These are phyloP conservation scores for Gallinago jamesoni DNA, from an alignment of 2,113 vertebrate species.

Conservation along the genomic window DNA sequence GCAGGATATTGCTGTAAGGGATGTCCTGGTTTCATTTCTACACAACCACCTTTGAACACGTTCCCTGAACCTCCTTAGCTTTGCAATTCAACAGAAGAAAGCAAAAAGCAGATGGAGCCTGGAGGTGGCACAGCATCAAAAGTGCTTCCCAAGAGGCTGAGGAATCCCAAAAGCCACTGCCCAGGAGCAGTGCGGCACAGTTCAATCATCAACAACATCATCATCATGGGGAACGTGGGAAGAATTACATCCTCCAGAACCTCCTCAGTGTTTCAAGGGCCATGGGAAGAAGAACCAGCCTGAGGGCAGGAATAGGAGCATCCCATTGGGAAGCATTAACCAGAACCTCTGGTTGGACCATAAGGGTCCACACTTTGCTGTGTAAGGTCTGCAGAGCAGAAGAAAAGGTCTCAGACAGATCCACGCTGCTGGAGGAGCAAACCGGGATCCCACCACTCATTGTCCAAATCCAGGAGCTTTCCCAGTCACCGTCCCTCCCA, in stretches of 20 bases:
- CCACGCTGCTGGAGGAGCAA: neutral
- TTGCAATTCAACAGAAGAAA: neutral
- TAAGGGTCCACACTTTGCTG: neutral
- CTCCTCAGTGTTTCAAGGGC: neutral
- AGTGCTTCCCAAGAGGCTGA: fast-evolving
- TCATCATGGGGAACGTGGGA: neutral
- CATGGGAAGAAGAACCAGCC: neutral
- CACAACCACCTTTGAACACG: fast-evolving
- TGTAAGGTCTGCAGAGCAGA: neutral
- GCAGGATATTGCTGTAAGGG: neutral
- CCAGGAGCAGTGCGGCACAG: too few relatives aligned
- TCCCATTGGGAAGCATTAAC: neutral
- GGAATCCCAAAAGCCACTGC: neutral
- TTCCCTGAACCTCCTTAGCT: neutral
- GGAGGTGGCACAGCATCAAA: neutral
- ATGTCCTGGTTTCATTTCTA: neutral
- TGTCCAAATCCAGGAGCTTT: neutral
- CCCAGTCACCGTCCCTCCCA: neutral
- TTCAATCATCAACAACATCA: neutral
- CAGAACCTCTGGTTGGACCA: neutral
- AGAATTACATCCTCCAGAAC: fast-evolving
- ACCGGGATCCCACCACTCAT: too few relatives aligned
- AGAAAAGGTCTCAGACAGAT: too few relatives aligned
- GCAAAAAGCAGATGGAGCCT: neutral
- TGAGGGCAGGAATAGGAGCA: neutral